phyloP scores from a whole-genome alignment of 2,113 vertebrate genomes.

The Cranoglanis bouderius region DNA sequence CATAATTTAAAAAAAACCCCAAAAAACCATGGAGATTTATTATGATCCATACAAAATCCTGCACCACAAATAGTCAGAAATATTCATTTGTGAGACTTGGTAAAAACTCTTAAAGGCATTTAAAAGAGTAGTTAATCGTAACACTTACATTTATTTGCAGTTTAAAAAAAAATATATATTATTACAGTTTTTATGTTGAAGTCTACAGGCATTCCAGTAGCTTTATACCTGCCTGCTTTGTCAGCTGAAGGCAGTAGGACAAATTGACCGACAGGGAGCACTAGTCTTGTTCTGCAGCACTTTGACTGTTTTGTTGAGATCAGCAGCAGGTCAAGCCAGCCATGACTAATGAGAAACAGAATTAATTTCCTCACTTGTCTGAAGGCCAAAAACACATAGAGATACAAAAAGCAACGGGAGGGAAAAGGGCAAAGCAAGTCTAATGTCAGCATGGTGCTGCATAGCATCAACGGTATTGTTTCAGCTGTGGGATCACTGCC shows the following conservation, averaged over 20 bases:
- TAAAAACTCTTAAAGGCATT: background rate
- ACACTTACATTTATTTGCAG: background rate
- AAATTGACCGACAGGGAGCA: background rate
- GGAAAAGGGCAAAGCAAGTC: slow-evolving; percentile 49
- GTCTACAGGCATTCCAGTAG: background rate
- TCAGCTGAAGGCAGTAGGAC: background rate
- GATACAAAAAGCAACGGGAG: slow-evolving; percentile 50
- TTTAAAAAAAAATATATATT: background rate
- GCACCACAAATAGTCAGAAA: background rate
- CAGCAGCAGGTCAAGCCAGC: slow-evolving; percentile 59
- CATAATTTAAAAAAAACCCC: no score
- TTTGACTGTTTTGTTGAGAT: slow-evolving; percentile 16
- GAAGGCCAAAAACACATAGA: slow-evolving; percentile 51
- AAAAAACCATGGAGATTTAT: no score
- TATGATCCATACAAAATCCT: background rate
- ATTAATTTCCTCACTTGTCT: slow-evolving; percentile 63
- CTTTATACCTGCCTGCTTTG: background rate
- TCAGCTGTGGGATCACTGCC: slow-evolving; percentile 62
- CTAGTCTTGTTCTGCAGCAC: background rate
- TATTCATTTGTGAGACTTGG: background rate
- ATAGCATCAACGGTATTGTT: slow-evolving; percentile 66
- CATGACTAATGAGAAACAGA: slow-evolving; percentile 69
- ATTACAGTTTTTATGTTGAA: background rate
- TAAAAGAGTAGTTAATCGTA: background rate
- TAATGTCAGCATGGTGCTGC: slow-evolving; percentile 58